These are phyloP conservation scores for Bombycilla garrulus DNA, from an alignment of 2,113 vertebrate species.

Conservation along the genomic window DNA sequence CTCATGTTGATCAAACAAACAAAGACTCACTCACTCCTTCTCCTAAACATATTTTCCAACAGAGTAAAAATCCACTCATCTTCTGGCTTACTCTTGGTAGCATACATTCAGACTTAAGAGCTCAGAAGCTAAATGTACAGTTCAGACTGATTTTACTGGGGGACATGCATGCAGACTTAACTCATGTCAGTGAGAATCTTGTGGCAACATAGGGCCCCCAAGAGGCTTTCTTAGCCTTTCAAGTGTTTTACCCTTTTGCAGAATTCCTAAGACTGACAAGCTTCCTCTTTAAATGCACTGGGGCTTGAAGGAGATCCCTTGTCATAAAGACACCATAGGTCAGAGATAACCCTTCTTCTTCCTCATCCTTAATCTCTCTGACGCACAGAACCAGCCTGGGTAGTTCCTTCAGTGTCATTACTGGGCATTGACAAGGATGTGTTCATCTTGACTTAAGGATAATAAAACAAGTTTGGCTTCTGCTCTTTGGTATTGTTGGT, in stretches of 20 bases:
- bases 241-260: background rate
- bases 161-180: background rate
- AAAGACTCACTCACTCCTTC: background rate
- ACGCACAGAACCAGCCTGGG: background rate
- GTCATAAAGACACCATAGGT: background rate
- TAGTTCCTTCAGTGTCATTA: background rate
- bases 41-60: background rate
- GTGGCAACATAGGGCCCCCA: background rate
- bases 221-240: background rate
- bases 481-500: background rate
- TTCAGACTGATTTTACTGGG: background rate
- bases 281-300: background rate
- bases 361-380: background rate
- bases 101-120: background rate
- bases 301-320: background rate
- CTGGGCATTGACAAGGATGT: background rate
- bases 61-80: background rate
- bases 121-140: background rate
- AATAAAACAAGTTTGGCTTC: background rate
- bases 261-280: background rate
- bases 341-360: background rate
- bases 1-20: background rate
- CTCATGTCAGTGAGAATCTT: background rate
- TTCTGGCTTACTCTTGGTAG: background rate
- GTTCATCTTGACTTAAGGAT: background rate